Percentiles rank a stretch among this genome's conserved stretches.
Evolutionary conservation across 2,888 invertebrate genomes (phyloP).

Genomic region (Bursaphelenchus okinawaensis): DNA sequence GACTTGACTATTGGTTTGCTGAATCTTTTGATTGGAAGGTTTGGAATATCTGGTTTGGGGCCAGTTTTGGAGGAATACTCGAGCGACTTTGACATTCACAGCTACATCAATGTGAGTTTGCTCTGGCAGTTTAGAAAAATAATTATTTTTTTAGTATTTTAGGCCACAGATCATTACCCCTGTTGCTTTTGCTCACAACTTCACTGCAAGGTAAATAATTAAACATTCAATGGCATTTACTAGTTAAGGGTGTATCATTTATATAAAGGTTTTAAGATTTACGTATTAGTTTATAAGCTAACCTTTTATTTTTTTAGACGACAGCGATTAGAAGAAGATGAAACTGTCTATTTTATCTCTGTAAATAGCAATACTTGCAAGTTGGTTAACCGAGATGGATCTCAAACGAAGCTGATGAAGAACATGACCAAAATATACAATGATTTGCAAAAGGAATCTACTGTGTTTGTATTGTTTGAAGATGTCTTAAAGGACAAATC

Average conservation of each 20-base stretch:
- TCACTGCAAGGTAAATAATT: background rate
- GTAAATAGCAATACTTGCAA: background rate
- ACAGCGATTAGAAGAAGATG: background rate
- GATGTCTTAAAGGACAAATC: background rate
- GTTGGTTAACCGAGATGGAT: background rate
- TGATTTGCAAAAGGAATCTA: background rate
- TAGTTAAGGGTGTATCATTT: too few relatives aligned
- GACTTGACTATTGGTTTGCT: background rate
- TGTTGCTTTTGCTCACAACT: slow-evolving; percentile 1
- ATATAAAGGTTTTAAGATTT: too few relatives aligned
- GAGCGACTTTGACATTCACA: background rate
- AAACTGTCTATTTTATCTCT: background rate
- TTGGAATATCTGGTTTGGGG: background rate
- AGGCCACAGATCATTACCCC: background rate
- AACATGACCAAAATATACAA: background rate
- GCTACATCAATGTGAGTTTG: background rate
- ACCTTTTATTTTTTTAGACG: background rate
- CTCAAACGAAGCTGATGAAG: background rate
- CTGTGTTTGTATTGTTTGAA: background rate
- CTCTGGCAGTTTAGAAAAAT: background rate
- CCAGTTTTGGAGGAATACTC: background rate
- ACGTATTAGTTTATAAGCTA: background rate
- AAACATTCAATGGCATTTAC: too few relatives aligned
- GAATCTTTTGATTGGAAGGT: background rate
- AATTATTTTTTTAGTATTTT: background rate